These are phyloP conservation scores for Sylvietta virens DNA, from an alignment of 2,113 vertebrate species.

Conservation along the genomic window DNA sequence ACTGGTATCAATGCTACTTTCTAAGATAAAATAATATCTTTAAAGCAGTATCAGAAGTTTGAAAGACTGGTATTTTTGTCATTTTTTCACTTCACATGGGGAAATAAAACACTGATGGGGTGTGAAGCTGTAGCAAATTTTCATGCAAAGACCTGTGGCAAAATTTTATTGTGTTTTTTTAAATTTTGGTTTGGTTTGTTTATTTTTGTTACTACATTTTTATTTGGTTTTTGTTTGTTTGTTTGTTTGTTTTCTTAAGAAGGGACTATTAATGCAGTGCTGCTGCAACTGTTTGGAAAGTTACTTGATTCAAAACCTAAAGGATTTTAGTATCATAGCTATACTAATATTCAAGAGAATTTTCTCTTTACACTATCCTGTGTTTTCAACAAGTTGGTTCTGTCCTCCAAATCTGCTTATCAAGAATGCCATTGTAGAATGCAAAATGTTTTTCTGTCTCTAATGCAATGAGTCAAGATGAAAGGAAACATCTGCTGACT, in stretches of 20 bases:
- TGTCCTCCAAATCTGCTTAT: background rate
- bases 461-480: background rate
- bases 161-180: background rate
- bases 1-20: background rate
- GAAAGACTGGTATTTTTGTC: background rate
- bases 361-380: background rate
- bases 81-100: background rate
- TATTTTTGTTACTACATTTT: background rate
- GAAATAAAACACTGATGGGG: background rate
- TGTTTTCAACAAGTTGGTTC: background rate
- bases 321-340: background rate
- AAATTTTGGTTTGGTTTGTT: background rate
- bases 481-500: slow-evolving; percentile 12
- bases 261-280: background rate
- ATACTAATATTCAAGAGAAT: background rate
- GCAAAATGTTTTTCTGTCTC: background rate
- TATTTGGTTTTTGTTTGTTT: background rate
- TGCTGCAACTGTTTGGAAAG: background rate
- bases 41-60: background rate
- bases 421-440: background rate
- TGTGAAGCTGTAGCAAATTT: background rate
- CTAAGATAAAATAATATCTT: background rate
- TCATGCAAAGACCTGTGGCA: background rate
- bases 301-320: background rate
- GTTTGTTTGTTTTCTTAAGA: background rate